Conservation (phyloP, 2,113 vertebrate genomes). For the Uropsilus gracilis region DNA sequence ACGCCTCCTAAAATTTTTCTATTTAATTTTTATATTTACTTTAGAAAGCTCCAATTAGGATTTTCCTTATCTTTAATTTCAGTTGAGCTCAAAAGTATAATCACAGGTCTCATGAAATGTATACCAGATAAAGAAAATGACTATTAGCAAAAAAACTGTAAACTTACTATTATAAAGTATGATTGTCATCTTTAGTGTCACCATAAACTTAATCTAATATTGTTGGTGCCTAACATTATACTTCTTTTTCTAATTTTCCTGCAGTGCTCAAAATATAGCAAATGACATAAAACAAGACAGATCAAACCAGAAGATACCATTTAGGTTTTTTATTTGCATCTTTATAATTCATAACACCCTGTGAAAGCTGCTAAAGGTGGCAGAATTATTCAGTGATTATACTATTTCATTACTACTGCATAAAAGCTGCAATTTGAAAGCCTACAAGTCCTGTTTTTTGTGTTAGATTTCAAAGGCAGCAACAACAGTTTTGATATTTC, state of each 20-base stretch:
- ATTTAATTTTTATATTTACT: slow-evolving; percentile 57
- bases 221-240: not conserved
- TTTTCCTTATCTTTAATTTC: slow-evolving; percentile 50
- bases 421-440: slow-evolving; percentile 80
- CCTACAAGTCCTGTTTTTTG: slow-evolving; percentile 66
- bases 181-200: slow-evolving; percentile 17
- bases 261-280: slow-evolving; percentile 41
- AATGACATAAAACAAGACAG: slow-evolving; percentile 26
- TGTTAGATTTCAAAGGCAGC: slow-evolving; percentile 73
- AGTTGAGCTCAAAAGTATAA: slow-evolving; percentile 38
- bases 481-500: slow-evolving; percentile 72
- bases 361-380: slow-evolving; percentile 68
- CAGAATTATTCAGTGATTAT: slow-evolving; percentile 74
- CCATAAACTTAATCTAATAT: slow-evolving; percentile 48
- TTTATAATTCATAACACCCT: slow-evolving; percentile 65
- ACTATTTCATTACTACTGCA: slow-evolving; percentile 73
- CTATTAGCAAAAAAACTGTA: slow-evolving; percentile 48
- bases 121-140: slow-evolving; percentile 27
- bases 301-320: slow-evolving; percentile 64
- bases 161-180: not conserved
- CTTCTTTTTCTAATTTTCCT: slow-evolving; percentile 56
- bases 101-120: slow-evolving; percentile 36
- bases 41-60: slow-evolving; percentile 34
- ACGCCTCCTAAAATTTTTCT: slow-evolving; percentile 32
- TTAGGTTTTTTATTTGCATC: slow-evolving; percentile 33